phyloP scores from a whole-genome alignment of 1,140 invertebrate genomes.

The Melanaphis sacchari region DNA sequence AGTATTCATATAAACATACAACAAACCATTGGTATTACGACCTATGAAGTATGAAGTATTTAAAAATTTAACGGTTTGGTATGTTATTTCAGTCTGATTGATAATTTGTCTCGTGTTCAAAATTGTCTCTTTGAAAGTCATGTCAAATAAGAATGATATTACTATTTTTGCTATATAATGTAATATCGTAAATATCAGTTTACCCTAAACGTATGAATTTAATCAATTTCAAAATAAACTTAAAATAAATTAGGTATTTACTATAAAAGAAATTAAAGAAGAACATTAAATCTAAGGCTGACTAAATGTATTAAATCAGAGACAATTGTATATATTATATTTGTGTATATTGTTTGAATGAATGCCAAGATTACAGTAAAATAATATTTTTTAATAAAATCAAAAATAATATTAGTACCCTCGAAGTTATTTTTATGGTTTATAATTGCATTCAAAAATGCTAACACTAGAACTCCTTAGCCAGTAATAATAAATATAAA shows the following conservation, averaged over 20 bases:
- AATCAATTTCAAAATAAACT: not conserved
- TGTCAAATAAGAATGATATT: not conserved
- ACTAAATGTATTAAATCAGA: not conserved
- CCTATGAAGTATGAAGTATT: not conserved
- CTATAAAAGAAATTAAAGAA: not conserved
- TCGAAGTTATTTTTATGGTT: not conserved
- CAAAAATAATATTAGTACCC: not conserved
- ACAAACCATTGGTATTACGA: not conserved
- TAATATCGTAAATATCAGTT: not conserved
- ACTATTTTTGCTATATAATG: not conserved
- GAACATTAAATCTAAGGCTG: not conserved
- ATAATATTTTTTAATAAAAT: slow-evolving; percentile 9
- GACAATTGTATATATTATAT: not conserved
- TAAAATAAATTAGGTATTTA: not conserved
- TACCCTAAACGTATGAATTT: not conserved
- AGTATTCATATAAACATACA: not conserved
- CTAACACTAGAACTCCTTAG: not conserved
- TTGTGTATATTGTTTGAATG: not conserved
- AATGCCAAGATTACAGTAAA: not conserved
- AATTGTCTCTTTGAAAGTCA: not conserved
- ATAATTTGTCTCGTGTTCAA: not conserved
- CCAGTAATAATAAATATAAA: not conserved
- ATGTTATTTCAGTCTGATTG: not conserved
- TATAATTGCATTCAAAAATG: not conserved
- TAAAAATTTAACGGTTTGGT: not conserved